These are phyloP conservation scores for Charaxes varanes DNA, from an alignment of 1,140 invertebrate species.

Conservation along the genomic window DNA sequence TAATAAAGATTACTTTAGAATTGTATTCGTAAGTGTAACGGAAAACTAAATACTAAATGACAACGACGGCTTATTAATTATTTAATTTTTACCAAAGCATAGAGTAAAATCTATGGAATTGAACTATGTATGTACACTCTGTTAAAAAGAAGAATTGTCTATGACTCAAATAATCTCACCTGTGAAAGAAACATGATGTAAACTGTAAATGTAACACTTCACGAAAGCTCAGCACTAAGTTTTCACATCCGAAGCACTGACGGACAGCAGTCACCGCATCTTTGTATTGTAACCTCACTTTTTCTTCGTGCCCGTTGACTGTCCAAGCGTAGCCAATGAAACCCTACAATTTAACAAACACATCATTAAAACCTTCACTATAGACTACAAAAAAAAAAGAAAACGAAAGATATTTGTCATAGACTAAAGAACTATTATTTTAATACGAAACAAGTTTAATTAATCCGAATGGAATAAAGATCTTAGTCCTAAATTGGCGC, in stretches of 20 bases:
- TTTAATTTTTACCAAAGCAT: too few species aligned
- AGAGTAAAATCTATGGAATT: too few species aligned
- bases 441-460: background rate
- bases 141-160: too few species aligned
- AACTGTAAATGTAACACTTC: conserved; percentile 12
- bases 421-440: background rate
- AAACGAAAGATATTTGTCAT: conserved; percentile 3
- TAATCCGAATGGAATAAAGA: background rate
- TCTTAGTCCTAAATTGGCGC: background rate
- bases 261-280: conserved; percentile 32
- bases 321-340: conserved; percentile 31
- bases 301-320: conserved; percentile 44
- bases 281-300: conserved; percentile 23
- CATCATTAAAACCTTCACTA: conserved; percentile 43
- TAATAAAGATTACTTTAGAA: too few species aligned
- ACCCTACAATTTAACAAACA: conserved; percentile 61
- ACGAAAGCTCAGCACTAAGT: conserved; percentile 14
- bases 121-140: too few species aligned
- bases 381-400: conserved; percentile 15
- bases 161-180: too few species aligned
- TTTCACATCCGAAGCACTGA: conserved; percentile 18
- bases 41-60: too few species aligned
- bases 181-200: conserved; percentile 25
- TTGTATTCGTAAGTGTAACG: too few species aligned
- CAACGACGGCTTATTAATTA: too few species aligned